These are phyloP conservation scores for Tachystola acroxantha DNA, from an alignment of 2,888 invertebrate genomes.

Conservation along the genomic window DNA sequence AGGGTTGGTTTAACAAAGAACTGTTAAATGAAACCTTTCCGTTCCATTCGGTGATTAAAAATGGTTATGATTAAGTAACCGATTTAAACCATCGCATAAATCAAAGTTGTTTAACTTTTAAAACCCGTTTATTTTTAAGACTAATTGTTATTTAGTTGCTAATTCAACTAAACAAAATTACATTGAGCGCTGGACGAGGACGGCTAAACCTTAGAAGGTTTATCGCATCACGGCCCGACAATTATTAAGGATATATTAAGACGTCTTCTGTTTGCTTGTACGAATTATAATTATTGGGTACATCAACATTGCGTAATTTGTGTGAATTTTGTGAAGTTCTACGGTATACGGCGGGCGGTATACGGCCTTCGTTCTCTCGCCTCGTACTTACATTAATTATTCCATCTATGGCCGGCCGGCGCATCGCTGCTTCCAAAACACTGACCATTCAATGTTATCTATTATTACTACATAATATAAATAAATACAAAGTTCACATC, in stretches of 20 bases:
- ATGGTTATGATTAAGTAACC: too few species aligned
- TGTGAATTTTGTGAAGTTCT: constrained; percentile 16
- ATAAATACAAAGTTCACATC: too few species aligned
- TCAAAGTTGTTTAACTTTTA: too few species aligned
- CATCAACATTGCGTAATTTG: constrained; percentile 13
- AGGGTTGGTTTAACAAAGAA: too few species aligned
- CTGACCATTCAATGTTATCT: neutral
- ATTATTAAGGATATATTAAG: constrained; percentile 3
- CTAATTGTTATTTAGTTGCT: too few species aligned
- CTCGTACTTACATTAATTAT: constrained; percentile 7
- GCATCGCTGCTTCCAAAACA: constrained; percentile 1
- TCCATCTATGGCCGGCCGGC: neutral
- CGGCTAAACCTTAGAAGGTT: neutral
- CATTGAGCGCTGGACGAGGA: neutral
- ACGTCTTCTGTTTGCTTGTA: constrained; percentile 6
- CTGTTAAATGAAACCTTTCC: too few species aligned
- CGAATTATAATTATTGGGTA: constrained; percentile 9
- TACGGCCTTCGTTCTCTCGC: constrained; percentile 20
- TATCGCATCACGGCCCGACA: neutral
- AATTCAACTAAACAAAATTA: neutral
- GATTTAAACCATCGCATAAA: too few species aligned
- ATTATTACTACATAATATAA: too few species aligned
- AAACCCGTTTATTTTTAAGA: too few species aligned
- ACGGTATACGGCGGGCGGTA: constrained; percentile 11
- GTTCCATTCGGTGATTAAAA: too few species aligned